These are phyloP conservation scores for Heteromormyrus szaboi DNA, from an alignment of 2,797 vertebrate species.

Conservation along the genomic window DNA sequence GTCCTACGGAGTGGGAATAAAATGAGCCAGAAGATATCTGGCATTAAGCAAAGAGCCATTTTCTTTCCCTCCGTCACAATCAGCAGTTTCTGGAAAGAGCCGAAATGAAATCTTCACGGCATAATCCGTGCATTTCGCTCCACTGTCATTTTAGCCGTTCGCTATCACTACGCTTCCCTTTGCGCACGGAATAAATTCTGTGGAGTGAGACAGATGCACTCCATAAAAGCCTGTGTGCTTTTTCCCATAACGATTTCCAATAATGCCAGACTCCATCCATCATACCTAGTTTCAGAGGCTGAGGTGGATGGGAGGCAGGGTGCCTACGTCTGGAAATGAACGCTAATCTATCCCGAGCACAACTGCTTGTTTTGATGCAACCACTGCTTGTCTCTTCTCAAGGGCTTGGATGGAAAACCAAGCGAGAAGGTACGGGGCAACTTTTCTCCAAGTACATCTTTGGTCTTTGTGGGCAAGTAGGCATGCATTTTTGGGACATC, in stretches of 20 bases:
- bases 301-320: conserved; percentile 17
- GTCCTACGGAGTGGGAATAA: conserved; percentile 17
- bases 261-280: conserved; percentile 57
- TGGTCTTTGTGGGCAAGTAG: neutral
- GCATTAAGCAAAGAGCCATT: conserved; percentile 27
- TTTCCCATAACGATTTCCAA: conserved; percentile 56
- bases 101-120: conserved; percentile 25
- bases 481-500: neutral
- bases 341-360: neutral
- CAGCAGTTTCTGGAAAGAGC: conserved; percentile 20
- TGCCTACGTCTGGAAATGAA: neutral
- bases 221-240: conserved; percentile 52
- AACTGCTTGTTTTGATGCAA: neutral
- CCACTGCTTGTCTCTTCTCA: conserved; percentile 6
- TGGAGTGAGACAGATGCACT: conserved; percentile 26
- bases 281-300: conserved; percentile 53
- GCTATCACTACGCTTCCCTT: conserved; percentile 9
- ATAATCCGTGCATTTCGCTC: conserved; percentile 26
- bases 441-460: conserved; percentile 19
- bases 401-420: conserved; percentile 56
- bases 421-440: conserved; percentile 57
- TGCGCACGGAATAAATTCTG: conserved; percentile 18
- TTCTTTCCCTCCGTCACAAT: conserved; percentile 26
- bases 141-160: conserved; percentile 30
- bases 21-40: conserved; percentile 9